These are phyloP conservation scores for Ephialtes manifestator DNA, from an alignment of 2,888 invertebrate genomes.

Conservation along the genomic window DNA sequence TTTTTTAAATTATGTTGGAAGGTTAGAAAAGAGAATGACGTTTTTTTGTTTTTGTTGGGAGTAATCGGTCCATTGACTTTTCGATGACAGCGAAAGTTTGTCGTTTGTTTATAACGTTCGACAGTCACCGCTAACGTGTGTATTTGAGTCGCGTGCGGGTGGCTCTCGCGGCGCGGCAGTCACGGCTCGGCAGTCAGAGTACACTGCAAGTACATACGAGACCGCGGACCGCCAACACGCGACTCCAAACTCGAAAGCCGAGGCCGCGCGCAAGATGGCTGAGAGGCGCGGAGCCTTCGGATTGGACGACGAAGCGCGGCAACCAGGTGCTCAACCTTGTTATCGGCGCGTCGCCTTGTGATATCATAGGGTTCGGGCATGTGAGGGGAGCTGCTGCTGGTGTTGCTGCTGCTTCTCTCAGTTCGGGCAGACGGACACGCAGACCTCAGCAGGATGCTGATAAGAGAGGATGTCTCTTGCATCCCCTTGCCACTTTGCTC, in stretches of 20 bases:
- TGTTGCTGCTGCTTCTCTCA: neutral
- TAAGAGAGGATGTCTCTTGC: neutral
- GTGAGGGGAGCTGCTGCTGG: neutral
- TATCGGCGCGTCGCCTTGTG: conserved; percentile 38
- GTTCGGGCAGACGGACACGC: neutral
- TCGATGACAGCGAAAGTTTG: neutral
- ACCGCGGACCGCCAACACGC: conserved; percentile 77
- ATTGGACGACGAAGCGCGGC: conserved; percentile 73
- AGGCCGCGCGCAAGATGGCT: conserved; percentile 82
- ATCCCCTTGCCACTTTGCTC: neutral
- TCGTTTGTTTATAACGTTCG: conserved; percentile 24
- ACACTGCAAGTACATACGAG: conserved; percentile 76
- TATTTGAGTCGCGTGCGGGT: conserved; percentile 45
- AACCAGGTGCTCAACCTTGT: conserved; percentile 75
- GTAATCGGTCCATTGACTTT: neutral
- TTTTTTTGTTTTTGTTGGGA: neutral
- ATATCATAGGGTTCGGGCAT: conserved; percentile 1
- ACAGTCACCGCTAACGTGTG: conserved; percentile 9
- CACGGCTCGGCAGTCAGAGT: conserved; percentile 81
- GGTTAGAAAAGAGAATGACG: neutral
- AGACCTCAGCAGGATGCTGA: conserved; percentile 10
- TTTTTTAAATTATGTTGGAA: neutral
- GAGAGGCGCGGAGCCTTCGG: conserved; percentile 68
- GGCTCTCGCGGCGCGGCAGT: conserved; percentile 73
- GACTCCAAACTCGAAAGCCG: conserved; percentile 77